These are phyloP conservation scores for Leucoma salicis DNA, from an alignment of 2,888 invertebrate species.

Conservation along the genomic window DNA sequence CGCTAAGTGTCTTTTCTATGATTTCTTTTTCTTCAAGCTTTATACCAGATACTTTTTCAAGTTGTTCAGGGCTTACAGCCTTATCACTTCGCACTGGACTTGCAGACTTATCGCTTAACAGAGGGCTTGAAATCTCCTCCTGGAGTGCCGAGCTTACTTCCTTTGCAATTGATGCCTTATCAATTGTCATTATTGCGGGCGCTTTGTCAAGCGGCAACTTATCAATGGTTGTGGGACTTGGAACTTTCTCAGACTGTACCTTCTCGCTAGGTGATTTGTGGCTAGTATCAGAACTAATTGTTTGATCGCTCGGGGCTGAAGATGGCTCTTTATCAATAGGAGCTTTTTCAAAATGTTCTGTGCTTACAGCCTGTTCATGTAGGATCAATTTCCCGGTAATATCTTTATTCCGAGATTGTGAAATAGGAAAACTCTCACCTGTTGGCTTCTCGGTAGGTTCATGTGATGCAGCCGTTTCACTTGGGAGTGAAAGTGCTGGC, in stretches of 20 bases:
- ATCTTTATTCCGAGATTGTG: no score
- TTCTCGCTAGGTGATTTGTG: background rate
- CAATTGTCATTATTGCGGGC: no score
- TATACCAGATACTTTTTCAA: background rate
- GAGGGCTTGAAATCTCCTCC: conserved; percentile 2
- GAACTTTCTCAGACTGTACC: conserved; percentile 8
- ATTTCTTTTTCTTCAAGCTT: conserved; percentile 2
- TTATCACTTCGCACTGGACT: conserved; percentile 4
- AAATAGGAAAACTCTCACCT: conserved; percentile 5
- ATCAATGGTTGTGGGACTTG: conserved; percentile 1
- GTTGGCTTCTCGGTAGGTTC: background rate
- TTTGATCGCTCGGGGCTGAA: conserved; percentile 4
- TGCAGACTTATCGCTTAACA: conserved; percentile 1
- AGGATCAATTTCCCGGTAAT: no score
- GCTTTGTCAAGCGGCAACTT: background rate
- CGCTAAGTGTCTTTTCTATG: conserved; percentile 4
- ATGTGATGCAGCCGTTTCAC: conserved; percentile 4
- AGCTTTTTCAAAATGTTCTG: no score
- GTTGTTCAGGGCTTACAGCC: background rate
- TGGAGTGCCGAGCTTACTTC: background rate
- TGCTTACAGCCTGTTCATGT: no score
- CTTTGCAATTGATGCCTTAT: background rate
- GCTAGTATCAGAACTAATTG: background rate
- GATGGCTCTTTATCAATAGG: conserved; percentile 2
- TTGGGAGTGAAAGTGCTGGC: no score